Percentiles rank a stretch among this genome's conserved stretches.
Evolutionary conservation across 2,113 vertebrate species (phyloP).

Genomic region (Tragulus kanchil): DNA sequence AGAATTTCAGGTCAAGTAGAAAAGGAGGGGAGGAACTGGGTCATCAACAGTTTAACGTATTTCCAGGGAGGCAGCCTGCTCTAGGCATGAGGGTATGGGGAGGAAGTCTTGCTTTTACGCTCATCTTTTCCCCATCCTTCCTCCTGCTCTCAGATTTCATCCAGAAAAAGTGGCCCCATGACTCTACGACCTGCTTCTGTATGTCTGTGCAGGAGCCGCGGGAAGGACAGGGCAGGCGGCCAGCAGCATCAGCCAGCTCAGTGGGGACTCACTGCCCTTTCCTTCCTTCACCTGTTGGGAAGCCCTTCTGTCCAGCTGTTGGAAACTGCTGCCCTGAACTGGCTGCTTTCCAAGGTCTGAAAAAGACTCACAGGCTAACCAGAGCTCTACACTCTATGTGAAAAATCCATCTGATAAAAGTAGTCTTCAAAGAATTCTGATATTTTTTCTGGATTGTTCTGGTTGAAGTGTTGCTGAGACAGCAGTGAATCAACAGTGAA

Average conservation of each 20-base stretch:
- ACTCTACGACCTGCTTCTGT: background rate
- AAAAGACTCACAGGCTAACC: conserved; percentile 37
- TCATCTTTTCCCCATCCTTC: background rate
- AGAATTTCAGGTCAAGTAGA: background rate
- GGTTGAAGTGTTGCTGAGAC: background rate
- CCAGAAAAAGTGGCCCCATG: background rate
- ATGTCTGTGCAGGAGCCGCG: background rate
- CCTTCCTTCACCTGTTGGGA: background rate
- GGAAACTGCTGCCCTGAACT: background rate
- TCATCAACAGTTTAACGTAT: background rate
- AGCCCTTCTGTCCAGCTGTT: background rate
- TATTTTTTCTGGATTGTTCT: background rate
- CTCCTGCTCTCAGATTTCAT: background rate
- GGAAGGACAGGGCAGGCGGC: background rate
- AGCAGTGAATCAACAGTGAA: background rate
- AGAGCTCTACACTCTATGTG: background rate
- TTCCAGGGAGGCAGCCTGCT: background rate
- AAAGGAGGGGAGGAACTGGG: background rate
- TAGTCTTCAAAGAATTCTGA: background rate
- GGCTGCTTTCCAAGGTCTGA: conserved; percentile 44
- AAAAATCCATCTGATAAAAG: conserved; percentile 22
- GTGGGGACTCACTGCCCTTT: background rate
- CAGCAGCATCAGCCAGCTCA: background rate
- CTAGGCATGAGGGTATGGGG: background rate
- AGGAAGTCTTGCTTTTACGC: background rate